phyloP scores from a whole-genome alignment of 2,113 vertebrate genomes.

The Ivindomyrus marchei region DNA sequence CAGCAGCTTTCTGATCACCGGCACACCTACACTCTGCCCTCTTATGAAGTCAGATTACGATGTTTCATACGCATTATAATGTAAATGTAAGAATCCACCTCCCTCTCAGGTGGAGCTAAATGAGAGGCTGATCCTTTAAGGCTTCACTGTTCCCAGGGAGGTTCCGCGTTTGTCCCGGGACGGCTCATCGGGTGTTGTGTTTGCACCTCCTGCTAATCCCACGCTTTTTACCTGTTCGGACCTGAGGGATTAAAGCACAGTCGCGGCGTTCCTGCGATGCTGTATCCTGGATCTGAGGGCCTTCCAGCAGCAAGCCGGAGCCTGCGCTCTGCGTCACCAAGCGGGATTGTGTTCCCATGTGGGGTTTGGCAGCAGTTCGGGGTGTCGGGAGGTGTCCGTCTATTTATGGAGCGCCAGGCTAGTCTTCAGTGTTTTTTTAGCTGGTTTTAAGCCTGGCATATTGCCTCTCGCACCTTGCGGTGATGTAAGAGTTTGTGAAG shows the following conservation, averaged over 20 bases:
- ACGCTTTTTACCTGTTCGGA: slow-evolving; percentile 22
- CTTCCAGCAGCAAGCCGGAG: neutral
- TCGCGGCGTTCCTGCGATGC: neutral
- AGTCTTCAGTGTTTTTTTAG: neutral
- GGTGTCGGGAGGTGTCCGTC: neutral
- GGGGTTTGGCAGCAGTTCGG: neutral
- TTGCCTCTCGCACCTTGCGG: neutral
- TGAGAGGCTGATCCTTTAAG: neutral
- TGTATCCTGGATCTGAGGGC: neutral
- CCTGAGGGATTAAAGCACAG: slow-evolving; percentile 24
- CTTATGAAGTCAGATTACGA: neutral
- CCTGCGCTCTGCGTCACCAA: neutral
- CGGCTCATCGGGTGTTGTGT: slow-evolving; percentile 25
- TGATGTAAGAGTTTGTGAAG: neutral
- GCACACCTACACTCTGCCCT: neutral
- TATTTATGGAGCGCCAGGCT: neutral
- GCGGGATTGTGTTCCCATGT: slow-evolving; percentile 16
- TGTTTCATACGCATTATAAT: neutral
- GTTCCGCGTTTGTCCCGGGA: neutral
- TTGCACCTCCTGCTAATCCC: slow-evolving; percentile 28
- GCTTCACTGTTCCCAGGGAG: neutral
- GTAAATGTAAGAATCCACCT: neutral
- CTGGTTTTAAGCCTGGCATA: neutral
- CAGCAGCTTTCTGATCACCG: neutral
- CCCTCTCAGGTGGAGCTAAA: neutral